A percentile compares a stretch with the other conserved stretches of the same genome.
Evolutionary conservation across 2,888 invertebrate genomes (phyloP).

Genomic region (Eretmocerus hayati): DNA sequence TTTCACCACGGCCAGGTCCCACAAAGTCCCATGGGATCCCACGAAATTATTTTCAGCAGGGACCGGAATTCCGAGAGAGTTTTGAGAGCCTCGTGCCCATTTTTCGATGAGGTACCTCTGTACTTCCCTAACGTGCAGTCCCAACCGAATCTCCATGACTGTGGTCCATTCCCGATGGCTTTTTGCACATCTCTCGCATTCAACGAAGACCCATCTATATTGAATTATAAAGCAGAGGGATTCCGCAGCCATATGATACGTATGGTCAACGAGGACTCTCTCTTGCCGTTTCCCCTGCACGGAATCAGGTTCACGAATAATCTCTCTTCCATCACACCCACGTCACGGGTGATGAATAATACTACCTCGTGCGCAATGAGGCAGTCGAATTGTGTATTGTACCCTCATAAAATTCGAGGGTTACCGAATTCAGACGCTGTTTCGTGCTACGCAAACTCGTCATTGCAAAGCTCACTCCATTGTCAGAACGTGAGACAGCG

Average conservation of each 20-base stretch:
- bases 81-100: too few relatives aligned
- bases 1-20: too few relatives aligned
- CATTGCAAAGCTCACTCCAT: neutral
- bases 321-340: too few relatives aligned
- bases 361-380: neutral
- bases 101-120: too few relatives aligned
- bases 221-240: neutral
- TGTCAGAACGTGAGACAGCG: neutral
- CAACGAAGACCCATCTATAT: neutral
- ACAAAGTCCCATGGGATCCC: too few relatives aligned
- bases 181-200: neutral
- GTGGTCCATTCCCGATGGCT: neutral
- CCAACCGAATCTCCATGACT: too few relatives aligned
- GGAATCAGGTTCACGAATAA: too few relatives aligned
- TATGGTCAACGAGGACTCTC: neutral
- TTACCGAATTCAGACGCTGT: neutral
- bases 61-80: too few relatives aligned
- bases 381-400: neutral
- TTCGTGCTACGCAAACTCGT: slow-evolving; percentile 2
- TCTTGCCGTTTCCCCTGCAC: neutral
- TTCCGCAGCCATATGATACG: neutral
- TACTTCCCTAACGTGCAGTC: too few relatives aligned
- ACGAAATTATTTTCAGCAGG: too few relatives aligned
- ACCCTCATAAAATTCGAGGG: neutral
- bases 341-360: too few relatives aligned